Evolutionary conservation across 2,888 invertebrate genomes (phyloP).

Genomic region (Trichacis sp.): DNA sequence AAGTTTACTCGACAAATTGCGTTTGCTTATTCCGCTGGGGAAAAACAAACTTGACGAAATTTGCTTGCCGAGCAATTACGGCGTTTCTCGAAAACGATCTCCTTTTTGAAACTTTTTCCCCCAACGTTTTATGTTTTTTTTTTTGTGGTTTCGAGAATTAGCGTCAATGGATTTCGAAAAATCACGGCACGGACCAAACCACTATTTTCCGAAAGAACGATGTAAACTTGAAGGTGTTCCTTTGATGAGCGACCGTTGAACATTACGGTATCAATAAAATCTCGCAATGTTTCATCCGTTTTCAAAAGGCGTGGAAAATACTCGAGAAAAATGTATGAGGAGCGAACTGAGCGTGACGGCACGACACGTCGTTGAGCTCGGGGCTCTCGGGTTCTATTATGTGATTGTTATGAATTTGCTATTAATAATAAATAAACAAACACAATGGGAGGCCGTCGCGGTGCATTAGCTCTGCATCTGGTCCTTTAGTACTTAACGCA

Average conservation of each 20-base stretch:
- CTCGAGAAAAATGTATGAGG: constrained; percentile 48
- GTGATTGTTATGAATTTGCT: constrained; percentile 68
- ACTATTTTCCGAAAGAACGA: no score
- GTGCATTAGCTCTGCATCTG: constrained; percentile 66
- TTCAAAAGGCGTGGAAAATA: constrained; percentile 58
- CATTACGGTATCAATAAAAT: constrained; percentile 32
- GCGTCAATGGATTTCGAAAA: background rate
- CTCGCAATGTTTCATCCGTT: constrained; percentile 21
- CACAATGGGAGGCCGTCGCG: constrained; percentile 64
- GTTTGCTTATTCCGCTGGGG: background rate
- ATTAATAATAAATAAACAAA: constrained; percentile 69
- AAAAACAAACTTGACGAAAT: constrained; percentile 2
- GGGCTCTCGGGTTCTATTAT: constrained; percentile 53
- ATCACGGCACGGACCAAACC: background rate
- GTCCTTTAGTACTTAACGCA: constrained; percentile 46
- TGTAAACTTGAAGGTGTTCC: no score
- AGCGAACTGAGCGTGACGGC: constrained; percentile 57
- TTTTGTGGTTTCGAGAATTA: background rate
- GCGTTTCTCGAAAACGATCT: background rate
- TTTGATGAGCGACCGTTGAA: constrained; percentile 37
- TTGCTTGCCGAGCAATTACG: constrained; percentile 1
- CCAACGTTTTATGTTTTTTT: no score
- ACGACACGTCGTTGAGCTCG: constrained; percentile 45
- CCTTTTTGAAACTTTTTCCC: background rate
- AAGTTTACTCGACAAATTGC: constrained; percentile 6